Base-by-base conservation (phyloP, 2,888 invertebrate genomes). In the Thecocarcelia acutangulata region DNA sequence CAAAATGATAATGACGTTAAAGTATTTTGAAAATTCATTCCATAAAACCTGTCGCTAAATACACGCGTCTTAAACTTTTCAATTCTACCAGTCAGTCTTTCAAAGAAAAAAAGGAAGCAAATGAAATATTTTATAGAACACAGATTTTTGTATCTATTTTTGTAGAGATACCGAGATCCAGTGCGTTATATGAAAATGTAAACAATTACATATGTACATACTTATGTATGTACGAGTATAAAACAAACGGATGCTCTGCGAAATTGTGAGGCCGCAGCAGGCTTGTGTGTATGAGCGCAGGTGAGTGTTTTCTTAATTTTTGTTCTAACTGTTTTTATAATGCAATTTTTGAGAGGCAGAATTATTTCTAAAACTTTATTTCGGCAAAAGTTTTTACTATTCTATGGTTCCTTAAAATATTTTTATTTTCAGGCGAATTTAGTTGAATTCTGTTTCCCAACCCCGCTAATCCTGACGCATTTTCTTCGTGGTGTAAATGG, bases 41-140 rank as follows among this genome's bases (percentile, higher is more conserved):
- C 74, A 82, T 78, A 70, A 82, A 82, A 82, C 82, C 82, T 82
- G 82, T 70, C 82, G 74, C 82, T 64, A 72, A 82, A 74, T 66
- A 72, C 78, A 78, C 82, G 78, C 82, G 74, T 78, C 70, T 70
- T 56, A 75, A 73, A 77, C 50, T 54, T 76, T 56, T 15, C 42
- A 59, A 59, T 52, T 61, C 24, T 33, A n/a, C n/a, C n/a, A n/a
- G n/a, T n/a, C n/a, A n/a, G n/a, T n/a, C n/a, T n/a, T n/a, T n/a
- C n/a, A n/a, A n/a, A n/a, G n/a, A n/a, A n/a, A n/a, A n/a, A n/a
- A 42, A 52, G n/a, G 33, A 48, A 73, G 15, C n/a, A 48, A 58
- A 75, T 50, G n/a, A 70, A 72, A 66, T 76, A 69, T 11, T 73
- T 72, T 73, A 44, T 56, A 68, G 61, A 82, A 61, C 74, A 74